Base-by-base conservation (phyloP, 64 coral and sea anemone species). In the Porites australiensis region DNA sequence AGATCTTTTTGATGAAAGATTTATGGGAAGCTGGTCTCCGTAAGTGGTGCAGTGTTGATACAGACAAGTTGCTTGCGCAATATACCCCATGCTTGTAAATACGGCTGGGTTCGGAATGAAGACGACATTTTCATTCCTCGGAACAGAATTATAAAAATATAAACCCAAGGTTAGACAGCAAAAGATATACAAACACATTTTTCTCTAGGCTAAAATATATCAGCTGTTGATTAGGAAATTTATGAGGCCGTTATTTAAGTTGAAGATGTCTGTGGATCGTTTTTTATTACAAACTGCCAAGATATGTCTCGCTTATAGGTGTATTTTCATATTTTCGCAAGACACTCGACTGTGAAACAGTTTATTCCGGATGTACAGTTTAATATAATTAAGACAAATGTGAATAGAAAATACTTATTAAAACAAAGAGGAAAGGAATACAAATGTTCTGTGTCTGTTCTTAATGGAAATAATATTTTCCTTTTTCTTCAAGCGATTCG, bases 291-390 rank as follows among this genome's bases (percentile, higher is more conserved):
- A 76, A 4, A 50, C 50, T 51, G 48, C 44, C 48, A 47, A 69
- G 61, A 13, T 14, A 47, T 51, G 64, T 21, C 58, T 64, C 11
- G 79, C 27, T 61, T 12, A 4, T 12, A 80, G 77, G 54, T 64
- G 81, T 84, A 84, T 84, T 84, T 84, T 84, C 69, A 48, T 84
- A 82, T 47, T 82, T 82, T 82, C 3, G n/a, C 18, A 60, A 51
- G 62, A 50, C 50, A 84, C 27, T 50, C n/a, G 64, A 18, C 81
- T 68, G 81, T 65, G 22, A 47, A 50, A 64, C 44, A 65, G 45
- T n/a, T 16, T 13, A 18, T 13, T 16, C 13, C 13, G 6, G 49
- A 78, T 78, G 75, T 78, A 78, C 75, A 78, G 20, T 78, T 78
- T 10, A 55, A 57, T 78, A 78, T 49, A 76, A 70, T 19, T 16